Conservation (phyloP, 1,140 invertebrate species). For the Bicyclus anynana region DNA sequence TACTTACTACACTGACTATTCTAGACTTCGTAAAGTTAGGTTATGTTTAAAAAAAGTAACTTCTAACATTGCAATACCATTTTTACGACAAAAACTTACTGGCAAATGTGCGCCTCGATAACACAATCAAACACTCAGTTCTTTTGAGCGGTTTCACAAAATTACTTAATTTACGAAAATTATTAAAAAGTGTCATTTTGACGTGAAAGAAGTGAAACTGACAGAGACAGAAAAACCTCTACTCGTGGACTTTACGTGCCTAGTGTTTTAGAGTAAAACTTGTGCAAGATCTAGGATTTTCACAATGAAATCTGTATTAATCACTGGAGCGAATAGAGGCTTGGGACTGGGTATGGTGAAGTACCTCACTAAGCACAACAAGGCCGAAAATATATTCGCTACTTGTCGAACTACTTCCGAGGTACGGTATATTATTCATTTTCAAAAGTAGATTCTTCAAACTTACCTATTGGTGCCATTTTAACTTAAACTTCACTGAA, state of each 20-base stretch:
- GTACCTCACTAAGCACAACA: constrained; percentile 68
- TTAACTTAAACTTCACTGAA: constrained; percentile 15
- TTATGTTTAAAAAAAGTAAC: constrained; percentile 18
- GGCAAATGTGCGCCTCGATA: constrained; percentile 41
- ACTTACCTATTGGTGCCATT: constrained; percentile 73
- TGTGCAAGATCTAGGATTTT: constrained; percentile 7
- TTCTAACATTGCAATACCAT: constrained; percentile 26
- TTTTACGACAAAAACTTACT: constrained; percentile 47
- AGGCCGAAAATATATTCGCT: constrained; percentile 57
- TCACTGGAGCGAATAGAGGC: constrained; percentile 93
- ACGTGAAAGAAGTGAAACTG: constrained; percentile 47
- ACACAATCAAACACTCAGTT: constrained; percentile 37
- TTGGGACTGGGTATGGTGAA: constrained; percentile 91
- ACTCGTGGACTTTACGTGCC: background rate
- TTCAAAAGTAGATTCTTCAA: constrained; percentile 15
- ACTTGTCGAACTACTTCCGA: constrained; percentile 65
- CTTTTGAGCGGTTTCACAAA: constrained; percentile 42
- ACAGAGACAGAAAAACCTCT: constrained; percentile 51
- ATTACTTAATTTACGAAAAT: constrained; percentile 56
- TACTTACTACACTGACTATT: background rate
- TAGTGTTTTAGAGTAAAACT: background rate
- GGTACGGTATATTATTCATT: constrained; percentile 38
- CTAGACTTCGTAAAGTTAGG: constrained; percentile 11
- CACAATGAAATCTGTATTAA: constrained; percentile 87
- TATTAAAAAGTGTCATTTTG: constrained; percentile 71